Conservation (phyloP, 2,888 invertebrate genomes). For the Mythimna loreyi region DNA sequence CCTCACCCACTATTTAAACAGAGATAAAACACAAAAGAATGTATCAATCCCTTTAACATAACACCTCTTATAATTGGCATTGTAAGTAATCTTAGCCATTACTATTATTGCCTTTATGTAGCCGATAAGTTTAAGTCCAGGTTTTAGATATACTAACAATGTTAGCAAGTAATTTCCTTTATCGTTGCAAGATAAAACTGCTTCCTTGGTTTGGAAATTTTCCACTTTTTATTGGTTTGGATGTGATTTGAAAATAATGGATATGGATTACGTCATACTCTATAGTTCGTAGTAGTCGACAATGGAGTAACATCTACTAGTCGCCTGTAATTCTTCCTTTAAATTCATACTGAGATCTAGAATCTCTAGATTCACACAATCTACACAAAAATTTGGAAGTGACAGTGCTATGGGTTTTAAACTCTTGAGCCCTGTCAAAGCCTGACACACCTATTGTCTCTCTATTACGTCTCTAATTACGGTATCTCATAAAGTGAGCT, state of each 20-base stretch:
- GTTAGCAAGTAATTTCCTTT: constrained; percentile 34
- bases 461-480: no score
- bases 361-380: neutral
- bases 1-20: constrained; percentile 67
- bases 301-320: neutral
- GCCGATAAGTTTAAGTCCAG: constrained; percentile 47
- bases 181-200: constrained; percentile 26
- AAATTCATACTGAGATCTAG: neutral
- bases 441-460: no score
- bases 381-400: neutral
- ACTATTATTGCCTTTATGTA: constrained; percentile 41
- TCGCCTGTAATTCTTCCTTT: neutral
- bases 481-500: no score
- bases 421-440: no score
- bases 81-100: constrained; percentile 52
- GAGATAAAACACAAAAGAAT: constrained; percentile 63
- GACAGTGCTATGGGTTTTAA: neutral
- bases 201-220: constrained; percentile 30
- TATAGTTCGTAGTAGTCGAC: no score
- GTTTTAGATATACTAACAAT: constrained; percentile 29
- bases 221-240: neutral
- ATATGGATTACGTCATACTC: constrained; percentile 9
- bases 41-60: constrained; percentile 60
- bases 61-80: constrained; percentile 59
- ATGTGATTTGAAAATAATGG: neutral